A percentile compares a stretch with the other conserved stretches of the same genome.
These are phyloP conservation scores for Nannoperca australis DNA, from an alignment of 2,797 vertebrate species.

Conservation along the genomic window DNA sequence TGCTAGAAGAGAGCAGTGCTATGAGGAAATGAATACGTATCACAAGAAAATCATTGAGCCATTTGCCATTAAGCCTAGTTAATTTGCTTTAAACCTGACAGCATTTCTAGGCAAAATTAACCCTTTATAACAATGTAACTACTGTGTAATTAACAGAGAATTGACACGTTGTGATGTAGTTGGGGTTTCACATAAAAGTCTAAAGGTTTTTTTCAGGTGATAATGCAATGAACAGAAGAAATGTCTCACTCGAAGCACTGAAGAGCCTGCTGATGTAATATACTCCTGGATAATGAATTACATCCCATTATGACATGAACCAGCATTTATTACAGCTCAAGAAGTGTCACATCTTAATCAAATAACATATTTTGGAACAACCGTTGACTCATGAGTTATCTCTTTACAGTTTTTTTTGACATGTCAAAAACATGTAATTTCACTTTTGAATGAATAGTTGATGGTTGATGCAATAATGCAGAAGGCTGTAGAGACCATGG, in stretches of 20 bases:
- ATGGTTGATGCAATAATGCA: constrained; percentile 7
- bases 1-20: constrained; percentile 54
- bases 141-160: constrained; percentile 73
- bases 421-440: background rate
- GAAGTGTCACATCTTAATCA: background rate
- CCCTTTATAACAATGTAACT: constrained; percentile 58
- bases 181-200: background rate
- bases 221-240: background rate
- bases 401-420: background rate
- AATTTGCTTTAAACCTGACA: constrained; percentile 18
- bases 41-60: constrained; percentile 40
- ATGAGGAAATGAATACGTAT: constrained; percentile 10
- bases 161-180: constrained; percentile 58
- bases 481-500: constrained; percentile 3
- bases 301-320: background rate
- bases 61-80: constrained; percentile 22
- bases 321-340: background rate
- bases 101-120: background rate
- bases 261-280: background rate
- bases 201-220: background rate
- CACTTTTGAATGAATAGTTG: background rate
- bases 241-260: background rate
- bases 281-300: background rate
- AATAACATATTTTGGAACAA: background rate
- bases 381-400: background rate